A percentile compares a stretch with the other conserved stretches of the same genome.
Conservation (phyloP, 2,797 vertebrate species). For the Caiman crocodilus region DNA sequence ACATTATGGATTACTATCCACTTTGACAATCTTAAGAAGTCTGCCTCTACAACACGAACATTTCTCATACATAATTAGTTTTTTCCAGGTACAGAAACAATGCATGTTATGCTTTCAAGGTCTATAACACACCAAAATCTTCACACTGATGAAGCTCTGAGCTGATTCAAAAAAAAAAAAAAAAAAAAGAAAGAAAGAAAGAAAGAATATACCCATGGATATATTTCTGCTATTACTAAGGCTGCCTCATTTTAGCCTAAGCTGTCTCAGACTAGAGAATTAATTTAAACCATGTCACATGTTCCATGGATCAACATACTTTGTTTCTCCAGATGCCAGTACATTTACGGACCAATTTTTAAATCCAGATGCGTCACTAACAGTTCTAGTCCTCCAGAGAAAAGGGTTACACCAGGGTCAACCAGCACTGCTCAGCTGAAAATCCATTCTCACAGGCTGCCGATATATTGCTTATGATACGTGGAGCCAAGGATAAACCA, state of each 20-base stretch:
- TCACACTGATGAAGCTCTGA: neutral
- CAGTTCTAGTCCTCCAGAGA: neutral
- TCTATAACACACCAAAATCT: neutral
- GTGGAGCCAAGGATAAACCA: conserved; percentile 1
- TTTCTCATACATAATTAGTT: neutral
- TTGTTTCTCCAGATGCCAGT: neutral
- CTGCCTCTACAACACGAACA: neutral
- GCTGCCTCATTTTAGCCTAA: neutral
- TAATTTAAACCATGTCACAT: neutral
- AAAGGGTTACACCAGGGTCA: neutral
- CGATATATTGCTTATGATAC: neutral
- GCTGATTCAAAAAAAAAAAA: neutral
- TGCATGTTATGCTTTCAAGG: accelerated
- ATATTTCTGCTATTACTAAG: accelerated
- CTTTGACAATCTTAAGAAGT: neutral
- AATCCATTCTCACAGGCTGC: neutral
- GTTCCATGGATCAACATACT: accelerated
- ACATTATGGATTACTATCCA: neutral
- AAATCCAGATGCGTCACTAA: neutral
- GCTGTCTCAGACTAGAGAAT: neutral
- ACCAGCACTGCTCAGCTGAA: neutral
- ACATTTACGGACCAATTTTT: neutral
- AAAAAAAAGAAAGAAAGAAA: neutral
- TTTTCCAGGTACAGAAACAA: neutral
- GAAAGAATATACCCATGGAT: neutral